Conservation (phyloP, 1,140 invertebrate genomes). For the Gryon sp. region DNA sequence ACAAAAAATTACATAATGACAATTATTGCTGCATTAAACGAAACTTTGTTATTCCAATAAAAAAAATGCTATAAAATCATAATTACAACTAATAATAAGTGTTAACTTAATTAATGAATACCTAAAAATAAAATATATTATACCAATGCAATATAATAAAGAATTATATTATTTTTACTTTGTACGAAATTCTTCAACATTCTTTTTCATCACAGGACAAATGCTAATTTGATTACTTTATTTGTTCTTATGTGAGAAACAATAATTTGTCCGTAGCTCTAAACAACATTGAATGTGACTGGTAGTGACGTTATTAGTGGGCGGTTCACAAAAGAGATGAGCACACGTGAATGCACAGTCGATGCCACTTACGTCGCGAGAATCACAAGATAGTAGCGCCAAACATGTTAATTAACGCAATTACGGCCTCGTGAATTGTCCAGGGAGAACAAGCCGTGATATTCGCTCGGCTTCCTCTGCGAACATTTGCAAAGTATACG, state of each 20-base stretch:
- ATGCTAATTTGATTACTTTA: slow-evolving; percentile 9
- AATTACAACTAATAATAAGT: no score
- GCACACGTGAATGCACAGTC: slow-evolving; percentile 51
- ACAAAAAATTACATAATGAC: no score
- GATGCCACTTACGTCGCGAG: slow-evolving; percentile 53
- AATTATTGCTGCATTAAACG: no score
- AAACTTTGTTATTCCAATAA: no score
- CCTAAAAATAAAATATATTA: no score
- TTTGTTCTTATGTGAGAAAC: background rate
- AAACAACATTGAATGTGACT: background rate
- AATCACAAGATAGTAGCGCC: slow-evolving; percentile 53
- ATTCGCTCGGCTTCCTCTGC: slow-evolving; percentile 62
- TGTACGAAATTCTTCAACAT: no score
- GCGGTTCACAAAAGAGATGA: slow-evolving; percentile 40
- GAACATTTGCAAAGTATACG: slow-evolving; percentile 61
- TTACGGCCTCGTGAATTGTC: slow-evolving; percentile 59
- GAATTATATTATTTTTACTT: no score
- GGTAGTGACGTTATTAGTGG: slow-evolving; percentile 35
- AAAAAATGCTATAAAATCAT: no score
- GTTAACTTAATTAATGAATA: no score
- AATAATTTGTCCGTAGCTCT: slow-evolving; percentile 37
- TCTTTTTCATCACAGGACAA: no score
- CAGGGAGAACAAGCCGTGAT: slow-evolving; percentile 57
- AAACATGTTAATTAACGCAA: slow-evolving; percentile 68
- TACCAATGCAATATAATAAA: no score